Conservation (phyloP, 1,140 invertebrate species). For the Cydia fagiglandana region DNA sequence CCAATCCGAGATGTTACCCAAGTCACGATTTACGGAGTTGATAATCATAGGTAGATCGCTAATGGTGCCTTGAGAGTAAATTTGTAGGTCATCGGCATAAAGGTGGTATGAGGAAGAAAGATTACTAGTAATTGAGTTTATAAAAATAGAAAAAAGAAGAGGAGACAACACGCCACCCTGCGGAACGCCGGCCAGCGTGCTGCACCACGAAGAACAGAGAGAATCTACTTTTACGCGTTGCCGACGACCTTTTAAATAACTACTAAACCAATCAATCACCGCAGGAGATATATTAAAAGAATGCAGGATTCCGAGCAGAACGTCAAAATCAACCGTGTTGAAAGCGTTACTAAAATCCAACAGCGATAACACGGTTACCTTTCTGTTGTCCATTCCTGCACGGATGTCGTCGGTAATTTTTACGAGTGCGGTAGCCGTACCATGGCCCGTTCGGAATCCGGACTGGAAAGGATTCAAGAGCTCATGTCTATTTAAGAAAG, state of each 20-base stretch:
- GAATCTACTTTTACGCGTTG: background rate
- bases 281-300: background rate
- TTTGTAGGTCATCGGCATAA: too few relatives aligned
- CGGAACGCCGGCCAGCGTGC: too few relatives aligned
- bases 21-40: too few relatives aligned
- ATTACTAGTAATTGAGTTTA: too few relatives aligned
- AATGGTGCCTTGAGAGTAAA: too few relatives aligned
- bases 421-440: background rate
- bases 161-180: background rate
- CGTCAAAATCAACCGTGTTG: background rate
- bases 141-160: background rate
- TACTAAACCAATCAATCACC: background rate
- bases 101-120: too few relatives aligned
- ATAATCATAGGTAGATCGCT: too few relatives aligned
- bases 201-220: background rate
- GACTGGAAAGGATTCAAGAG: background rate
- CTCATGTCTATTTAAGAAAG: background rate
- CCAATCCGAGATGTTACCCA: too few relatives aligned
- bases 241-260: background rate
- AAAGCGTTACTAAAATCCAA: background rate
- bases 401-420: constrained; percentile 13
- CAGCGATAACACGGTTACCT: background rate
- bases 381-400: background rate
- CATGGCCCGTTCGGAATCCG: background rate
- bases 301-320: background rate